These are phyloP conservation scores for Protodeltote pygarga DNA, from an alignment of 2,888 invertebrate species.

Conservation along the genomic window DNA sequence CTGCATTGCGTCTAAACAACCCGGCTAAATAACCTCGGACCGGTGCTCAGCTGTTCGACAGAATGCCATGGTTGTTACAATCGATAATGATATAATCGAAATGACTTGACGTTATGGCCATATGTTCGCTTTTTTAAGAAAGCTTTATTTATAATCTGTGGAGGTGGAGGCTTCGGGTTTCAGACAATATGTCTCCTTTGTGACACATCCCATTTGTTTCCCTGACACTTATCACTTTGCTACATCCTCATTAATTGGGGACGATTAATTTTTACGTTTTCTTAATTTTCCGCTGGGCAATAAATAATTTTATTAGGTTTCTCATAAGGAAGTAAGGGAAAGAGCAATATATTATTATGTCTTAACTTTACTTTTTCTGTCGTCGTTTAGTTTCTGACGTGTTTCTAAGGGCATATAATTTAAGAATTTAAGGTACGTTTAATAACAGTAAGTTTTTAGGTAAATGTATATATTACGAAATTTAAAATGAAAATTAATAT, in stretches of 20 bases:
- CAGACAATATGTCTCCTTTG: slow-evolving; percentile 25
- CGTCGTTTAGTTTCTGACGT: no score
- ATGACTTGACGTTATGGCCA: slow-evolving; percentile 57
- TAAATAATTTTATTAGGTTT: no score
- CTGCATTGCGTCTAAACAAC: slow-evolving; percentile 87
- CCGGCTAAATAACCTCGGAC: slow-evolving; percentile 79
- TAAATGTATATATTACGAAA: no score
- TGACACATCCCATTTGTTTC: slow-evolving; percentile 23
- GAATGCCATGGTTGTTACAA: slow-evolving; percentile 71
- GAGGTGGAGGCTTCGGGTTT: slow-evolving; percentile 5
- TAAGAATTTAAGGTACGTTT: no score
- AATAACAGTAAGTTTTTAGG: no score
- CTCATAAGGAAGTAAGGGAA: no score
- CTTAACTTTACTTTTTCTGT: no score
- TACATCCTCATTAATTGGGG: slow-evolving; percentile 18
- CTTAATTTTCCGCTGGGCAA: slow-evolving; percentile 3
- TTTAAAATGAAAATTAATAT: no score
- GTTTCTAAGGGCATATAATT: no score
- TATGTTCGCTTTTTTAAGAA: slow-evolving; percentile 25
- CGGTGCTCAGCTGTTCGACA: slow-evolving; percentile 78
- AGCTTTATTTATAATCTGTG: slow-evolving; percentile 30
- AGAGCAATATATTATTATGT: no score
- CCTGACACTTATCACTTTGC: slow-evolving; percentile 40
- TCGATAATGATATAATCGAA: slow-evolving; percentile 76
- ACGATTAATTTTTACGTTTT: slow-evolving; percentile 4